Evolutionary conservation across 2,888 invertebrate species (phyloP), one percentile per base, ranked within the genome.

Genomic region (Chaetoderma sp.): DNA sequence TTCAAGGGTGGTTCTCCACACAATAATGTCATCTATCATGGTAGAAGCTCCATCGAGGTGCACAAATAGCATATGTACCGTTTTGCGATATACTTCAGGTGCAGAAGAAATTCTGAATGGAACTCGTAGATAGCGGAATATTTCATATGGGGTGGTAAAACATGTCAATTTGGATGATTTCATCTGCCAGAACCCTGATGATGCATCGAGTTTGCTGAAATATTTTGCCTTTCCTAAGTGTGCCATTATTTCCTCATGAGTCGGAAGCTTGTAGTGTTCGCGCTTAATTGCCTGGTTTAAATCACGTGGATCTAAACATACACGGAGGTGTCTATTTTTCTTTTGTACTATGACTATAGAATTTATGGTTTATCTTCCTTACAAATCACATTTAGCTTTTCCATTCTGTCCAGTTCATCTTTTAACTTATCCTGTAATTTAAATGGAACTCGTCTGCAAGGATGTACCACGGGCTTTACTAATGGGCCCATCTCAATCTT

Each of bases 221-320:
- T 62, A 47, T 42, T 30, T 67, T 2, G 65, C 67, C 18, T 59
- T 65, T 16, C 60, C 56, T 33, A 71, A 67, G 42, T 57, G 52
- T 13, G 69, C 57, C 52, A 66, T 61, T n/a, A 73, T 66, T 57
- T 74, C 71, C 36, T 75, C 71, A 33, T 65, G 45, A 0, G 73
- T 73, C 1, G 69, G 69, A 1, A 75, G 44, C 49, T 74, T 67
- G 32, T 59, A 75, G 52, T 75, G 70, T 47, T 71, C 65, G 25
- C 71, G 21, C 23, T 33, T 27, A 47, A 75, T 66, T 21, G 63
- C 65, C 52, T 65, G 62, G 47, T 77, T 77, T 30, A 77, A 27
- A 33, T 73, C 67, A 44, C 52, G 60, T 1, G 74, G 75, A 56
- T 75, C 77, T 10, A 75, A 18, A 39, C 72, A 77, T 10, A 73